Evolutionary conservation across 2,113 vertebrate species (phyloP).

Genomic region (Arvicanthis niloticus): DNA sequence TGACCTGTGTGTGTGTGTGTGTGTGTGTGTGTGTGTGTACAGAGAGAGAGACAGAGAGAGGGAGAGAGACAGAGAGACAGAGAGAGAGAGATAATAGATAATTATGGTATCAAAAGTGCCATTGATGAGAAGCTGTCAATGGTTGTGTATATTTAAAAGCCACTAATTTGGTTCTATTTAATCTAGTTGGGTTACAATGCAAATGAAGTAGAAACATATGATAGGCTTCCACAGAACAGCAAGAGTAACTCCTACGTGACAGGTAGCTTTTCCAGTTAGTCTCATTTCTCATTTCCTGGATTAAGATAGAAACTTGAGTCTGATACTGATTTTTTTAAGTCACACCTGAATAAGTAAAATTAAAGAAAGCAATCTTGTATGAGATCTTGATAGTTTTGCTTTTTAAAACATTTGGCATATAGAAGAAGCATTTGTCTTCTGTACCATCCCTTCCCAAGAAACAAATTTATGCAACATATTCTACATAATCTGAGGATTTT

Average conservation of each 20-base stretch:
- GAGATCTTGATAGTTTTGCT: background rate
- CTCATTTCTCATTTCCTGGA: background rate
- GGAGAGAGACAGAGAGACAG: no score
- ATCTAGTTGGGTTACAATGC: background rate
- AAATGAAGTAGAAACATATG: background rate
- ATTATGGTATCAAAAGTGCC: constrained; percentile 41
- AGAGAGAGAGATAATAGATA: background rate
- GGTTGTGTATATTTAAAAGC: background rate
- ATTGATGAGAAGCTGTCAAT: background rate
- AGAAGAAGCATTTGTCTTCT: constrained; percentile 31
- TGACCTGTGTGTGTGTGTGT: background rate
- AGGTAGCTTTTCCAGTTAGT: background rate
- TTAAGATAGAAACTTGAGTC: background rate
- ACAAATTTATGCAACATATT: constrained; percentile 43
- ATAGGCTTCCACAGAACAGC: background rate
- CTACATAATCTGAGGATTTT: constrained; percentile 8
- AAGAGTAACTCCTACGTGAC: background rate
- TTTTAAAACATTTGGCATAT: constrained; percentile 16
- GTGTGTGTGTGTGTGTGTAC: no score
- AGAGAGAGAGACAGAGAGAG: no score
- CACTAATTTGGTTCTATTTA: background rate
- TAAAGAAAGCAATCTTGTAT: constrained; percentile 18
- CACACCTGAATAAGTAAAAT: constrained; percentile 52
- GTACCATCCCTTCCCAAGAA: background rate
- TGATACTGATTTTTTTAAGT: background rate